Evolutionary conservation across 2,888 invertebrate genomes (phyloP), one percentile per base, ranked within the genome.

Genomic region (Dynastes tityus): DNA sequence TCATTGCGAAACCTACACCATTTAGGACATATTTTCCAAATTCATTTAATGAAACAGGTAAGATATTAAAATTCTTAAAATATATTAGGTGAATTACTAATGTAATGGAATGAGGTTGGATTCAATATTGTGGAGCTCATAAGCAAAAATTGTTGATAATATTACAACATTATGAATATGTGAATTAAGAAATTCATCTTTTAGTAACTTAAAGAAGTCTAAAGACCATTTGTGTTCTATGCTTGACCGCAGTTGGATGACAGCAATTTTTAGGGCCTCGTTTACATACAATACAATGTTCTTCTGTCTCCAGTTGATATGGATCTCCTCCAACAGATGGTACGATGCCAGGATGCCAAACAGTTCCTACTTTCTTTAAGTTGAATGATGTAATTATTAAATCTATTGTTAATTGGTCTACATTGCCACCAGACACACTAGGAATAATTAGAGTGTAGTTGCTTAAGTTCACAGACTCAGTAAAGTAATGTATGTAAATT

Each of bases 341-440:
- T 81, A 96, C 92, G 45, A 97, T 90, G 53, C 94, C 94, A 58
- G 93, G 90, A 87, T 94, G 94, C 87, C 94, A 92, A 9, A 96
- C 87, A 78, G 92, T 92, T 11, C 95, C 97, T 76, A 94, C 90
- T 87, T 93, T 93, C 80, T 91, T 89, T 86, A 95, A 91, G 80
- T 91, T 86, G 77, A 95, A 89, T 5, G 94, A 94, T 8, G 94
- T 92, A 83, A 98, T 93, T 6, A 98, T 86, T 84, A 98, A 90
- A 89, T 98, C 98, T 75, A 94, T 92, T 2, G 95, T 91, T 79
- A 98, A 89, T 89, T 98, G 98, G 0, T 95, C 96, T 13, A 97
- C 96, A 90, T 98, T 98, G 78, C 97, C 98, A n/a, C 97, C 95
- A 29, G 96, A 95, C 16, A 97, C 94, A 82, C 95, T 93, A 0